Evolutionary conservation across 2,113 vertebrate genomes (phyloP).

Genomic region (Mormoops blainvillei): DNA sequence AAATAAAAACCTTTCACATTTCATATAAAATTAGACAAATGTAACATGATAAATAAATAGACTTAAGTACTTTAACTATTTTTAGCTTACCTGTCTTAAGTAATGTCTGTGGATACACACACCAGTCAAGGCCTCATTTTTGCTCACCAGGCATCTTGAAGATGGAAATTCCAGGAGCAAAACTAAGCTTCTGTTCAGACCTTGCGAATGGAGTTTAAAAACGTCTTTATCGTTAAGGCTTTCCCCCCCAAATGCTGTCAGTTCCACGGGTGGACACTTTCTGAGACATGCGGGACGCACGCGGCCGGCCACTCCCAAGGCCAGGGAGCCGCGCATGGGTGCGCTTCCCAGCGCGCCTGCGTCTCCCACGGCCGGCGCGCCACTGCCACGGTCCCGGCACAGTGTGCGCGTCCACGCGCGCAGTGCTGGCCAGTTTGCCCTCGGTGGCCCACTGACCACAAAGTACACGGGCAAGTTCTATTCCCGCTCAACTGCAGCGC

Average conservation of each 20-base stretch:
- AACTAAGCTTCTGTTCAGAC: background rate
- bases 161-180: background rate
- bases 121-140: background rate
- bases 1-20: conserved; percentile 50
- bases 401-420: no score
- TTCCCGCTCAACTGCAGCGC: background rate
- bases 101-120: background rate
- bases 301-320: no score
- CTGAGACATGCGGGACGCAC: no score
- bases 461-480: background rate
- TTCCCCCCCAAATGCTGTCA: conserved; percentile 53
- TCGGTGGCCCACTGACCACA: background rate
- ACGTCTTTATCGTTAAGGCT: conserved; percentile 77
- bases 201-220: background rate
- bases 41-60: conserved; percentile 42
- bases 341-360: no score
- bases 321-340: no score
- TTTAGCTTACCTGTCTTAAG: conserved; percentile 32
- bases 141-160: conserved; percentile 7
- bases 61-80: background rate
- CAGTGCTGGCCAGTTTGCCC: background rate
- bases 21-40: conserved; percentile 44
- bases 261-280: conserved; percentile 44
- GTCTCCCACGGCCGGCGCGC: no score
- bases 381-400: no score